Base-by-base conservation (phyloP, 2,888 invertebrate species). In the Ectemnius cavifrons region DNA sequence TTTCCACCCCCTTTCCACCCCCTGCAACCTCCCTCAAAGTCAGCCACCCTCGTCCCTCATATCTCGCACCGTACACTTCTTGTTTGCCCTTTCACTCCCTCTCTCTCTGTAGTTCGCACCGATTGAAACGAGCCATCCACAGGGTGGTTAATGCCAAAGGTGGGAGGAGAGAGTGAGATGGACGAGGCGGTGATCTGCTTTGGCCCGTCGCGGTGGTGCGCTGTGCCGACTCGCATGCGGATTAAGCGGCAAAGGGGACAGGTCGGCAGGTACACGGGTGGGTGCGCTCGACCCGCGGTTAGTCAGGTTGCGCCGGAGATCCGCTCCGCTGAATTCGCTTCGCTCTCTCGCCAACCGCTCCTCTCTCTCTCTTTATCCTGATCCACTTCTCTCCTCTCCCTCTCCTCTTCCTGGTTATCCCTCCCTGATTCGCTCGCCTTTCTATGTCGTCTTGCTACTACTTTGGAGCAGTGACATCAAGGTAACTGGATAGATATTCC, bases 271-370 rank as follows among this genome's bases (percentile, higher is more conserved):
- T 83, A 76, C 81, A 85, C 84, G 84, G 86, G 80, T 80, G 84
- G 84, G 73, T 85, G 84, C 79, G 84, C 84, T 85, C 81, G 75
- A 81, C 77, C 78, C 83, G 83, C 83, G 84, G 85, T 86, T 83
- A 83, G 84, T 84, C 84, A 84, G 82, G 85, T 87, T 84, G 81
- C 80, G 77, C 83, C 86, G 89, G 88, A 88, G 86, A 88, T 89
- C 75, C 86, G 89, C 87, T 87, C 82, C 85, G 88, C 77, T 87
- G 87, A 80, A 80, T 85, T 83, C 81, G 81, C 69, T 80, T 79
- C 74, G 71, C 65, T 67, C 76, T 23, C 71, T 47, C 49, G 66
- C 23, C 45, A 56, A 23, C 63, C 62, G 63, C 49, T 67, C 71
- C 63, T 68, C 71, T 47, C 49, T 62, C 68, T 75, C 65, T 28